phyloP scores from a whole-genome alignment of 2,888 invertebrate genomes.

The Galerucella calmariensis region DNA sequence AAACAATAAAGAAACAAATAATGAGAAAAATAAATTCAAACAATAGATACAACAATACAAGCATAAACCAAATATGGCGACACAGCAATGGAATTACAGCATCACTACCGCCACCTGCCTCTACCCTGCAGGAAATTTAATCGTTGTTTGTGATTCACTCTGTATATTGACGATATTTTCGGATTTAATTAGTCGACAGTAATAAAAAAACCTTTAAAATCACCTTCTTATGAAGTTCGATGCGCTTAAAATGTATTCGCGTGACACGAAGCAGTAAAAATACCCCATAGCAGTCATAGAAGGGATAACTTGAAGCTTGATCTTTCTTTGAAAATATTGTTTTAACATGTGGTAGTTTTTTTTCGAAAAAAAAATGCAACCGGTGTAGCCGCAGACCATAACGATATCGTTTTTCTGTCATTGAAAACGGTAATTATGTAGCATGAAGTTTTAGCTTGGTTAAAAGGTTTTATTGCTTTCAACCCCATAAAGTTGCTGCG shows the following conservation, averaged over 20 bases:
- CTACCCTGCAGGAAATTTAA: too few relatives aligned
- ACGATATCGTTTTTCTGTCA: neutral
- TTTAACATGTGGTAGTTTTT: conserved; percentile 19
- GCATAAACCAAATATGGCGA: too few relatives aligned
- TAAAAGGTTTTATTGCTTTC: neutral
- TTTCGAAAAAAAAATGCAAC: neutral
- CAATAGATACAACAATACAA: too few relatives aligned
- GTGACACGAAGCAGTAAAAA: conserved; percentile 10
- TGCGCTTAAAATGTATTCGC: conserved; percentile 14
- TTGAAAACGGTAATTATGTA: neutral
- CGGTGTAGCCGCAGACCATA: neutral
- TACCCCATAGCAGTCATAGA: neutral
- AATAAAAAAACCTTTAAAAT: neutral
- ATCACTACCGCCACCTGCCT: too few relatives aligned
- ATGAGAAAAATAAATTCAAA: too few relatives aligned
- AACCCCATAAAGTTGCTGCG: neutral
- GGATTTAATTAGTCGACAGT: too few relatives aligned
- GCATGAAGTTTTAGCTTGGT: neutral
- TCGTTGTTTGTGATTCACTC: too few relatives aligned
- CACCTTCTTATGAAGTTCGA: conserved; percentile 14
- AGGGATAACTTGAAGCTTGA: conserved; percentile 14
- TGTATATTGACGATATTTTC: too few relatives aligned
- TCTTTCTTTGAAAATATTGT: conserved; percentile 21
- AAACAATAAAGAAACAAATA: too few relatives aligned
- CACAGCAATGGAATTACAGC: too few relatives aligned